Evolutionary conservation across 2,113 vertebrate species (phyloP), one percentile per base, ranked within the genome.

Genomic region (Vulpes ferrilata): DNA sequence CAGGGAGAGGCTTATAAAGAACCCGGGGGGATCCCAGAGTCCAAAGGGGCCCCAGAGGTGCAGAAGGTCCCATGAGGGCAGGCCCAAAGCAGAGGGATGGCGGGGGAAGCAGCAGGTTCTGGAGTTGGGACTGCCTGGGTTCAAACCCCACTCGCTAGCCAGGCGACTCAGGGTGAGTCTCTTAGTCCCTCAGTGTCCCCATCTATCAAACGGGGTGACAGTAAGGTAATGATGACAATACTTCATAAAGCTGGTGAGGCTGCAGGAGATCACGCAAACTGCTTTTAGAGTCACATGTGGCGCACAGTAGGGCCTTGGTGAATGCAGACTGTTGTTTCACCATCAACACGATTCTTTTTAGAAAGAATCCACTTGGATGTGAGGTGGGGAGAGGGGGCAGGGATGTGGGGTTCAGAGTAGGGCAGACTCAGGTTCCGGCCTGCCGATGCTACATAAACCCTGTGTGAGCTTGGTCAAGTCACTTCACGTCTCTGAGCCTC

Each of bases 211-310:
- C 0, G 0, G 71, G 30, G 16, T 20, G 12, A n/a, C 1, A 23
- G 9, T 11, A 43, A 59, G 60, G 27, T 2, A 5, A n/a, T 19
- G 22, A 76, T 2, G 25, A 13, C 11, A 15, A 1, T 16, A 25
- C 22, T 25, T 30, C 64, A 19, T 11, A 13, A 57, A 86, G 90
- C 1, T 12, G 9, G 9, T 1, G 80, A 30, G 27, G 76, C 71
- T 73, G 17, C 8, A 59, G 53, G 51, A 87, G 84, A 32, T 8
- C 9, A 35, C 0, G 2, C 53, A 6, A 0, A 0, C n/a, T 19
- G 59, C 90, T 64, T 57, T 35, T 6, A 35, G 30, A 32, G 27
- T 57, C 0, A 27, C 0, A 9, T 11, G 35, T 2, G 51, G 3
- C 25, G 11, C 4, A 5, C 8, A 3, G 43, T 1, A 4, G 51